Conservation (phyloP, 1,140 invertebrate genomes). For the Maniola jurtina region DNA sequence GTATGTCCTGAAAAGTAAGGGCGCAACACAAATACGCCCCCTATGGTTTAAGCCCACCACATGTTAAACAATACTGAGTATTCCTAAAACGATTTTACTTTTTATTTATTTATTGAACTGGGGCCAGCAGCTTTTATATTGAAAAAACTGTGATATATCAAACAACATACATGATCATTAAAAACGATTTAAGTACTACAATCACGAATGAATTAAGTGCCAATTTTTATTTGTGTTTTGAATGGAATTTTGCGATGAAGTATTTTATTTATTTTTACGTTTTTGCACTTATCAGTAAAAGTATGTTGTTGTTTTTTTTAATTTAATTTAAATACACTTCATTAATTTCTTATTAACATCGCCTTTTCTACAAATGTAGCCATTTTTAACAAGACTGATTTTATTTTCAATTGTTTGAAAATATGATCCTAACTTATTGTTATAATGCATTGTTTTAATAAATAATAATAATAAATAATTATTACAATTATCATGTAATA, state of each 20-base stretch:
- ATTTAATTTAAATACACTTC: conserved; percentile 46
- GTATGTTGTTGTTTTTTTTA: conserved; percentile 58
- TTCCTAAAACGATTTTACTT: conserved; percentile 10
- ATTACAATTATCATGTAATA: conserved; percentile 64
- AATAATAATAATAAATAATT: conserved; percentile 47
- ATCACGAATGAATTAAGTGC: conserved; percentile 46
- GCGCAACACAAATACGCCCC: too few species aligned
- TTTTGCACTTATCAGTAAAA: conserved; percentile 56
- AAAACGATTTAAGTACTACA: conserved; percentile 19
- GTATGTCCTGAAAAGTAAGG: too few species aligned
- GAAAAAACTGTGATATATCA: conserved; percentile 57
- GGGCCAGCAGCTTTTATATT: conserved; percentile 44
- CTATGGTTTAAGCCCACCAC: too few species aligned
- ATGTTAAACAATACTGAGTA: conserved; percentile 10
- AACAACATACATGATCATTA: conserved; percentile 29
- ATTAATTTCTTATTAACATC: conserved; percentile 49
- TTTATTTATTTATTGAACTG: conserved; percentile 21
- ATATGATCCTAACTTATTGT: conserved; percentile 70
- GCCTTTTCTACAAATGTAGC: conserved; percentile 61
- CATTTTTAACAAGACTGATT: conserved; percentile 78
- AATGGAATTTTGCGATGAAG: conserved; percentile 55
- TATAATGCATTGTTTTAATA: conserved; percentile 68
- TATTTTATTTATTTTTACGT: conserved; percentile 56
- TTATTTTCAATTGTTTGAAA: conserved; percentile 69
- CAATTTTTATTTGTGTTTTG: conserved; percentile 59